Evolutionary conservation across 2,888 invertebrate species (phyloP).

Genomic region (Troglohyphantes excavatus): DNA sequence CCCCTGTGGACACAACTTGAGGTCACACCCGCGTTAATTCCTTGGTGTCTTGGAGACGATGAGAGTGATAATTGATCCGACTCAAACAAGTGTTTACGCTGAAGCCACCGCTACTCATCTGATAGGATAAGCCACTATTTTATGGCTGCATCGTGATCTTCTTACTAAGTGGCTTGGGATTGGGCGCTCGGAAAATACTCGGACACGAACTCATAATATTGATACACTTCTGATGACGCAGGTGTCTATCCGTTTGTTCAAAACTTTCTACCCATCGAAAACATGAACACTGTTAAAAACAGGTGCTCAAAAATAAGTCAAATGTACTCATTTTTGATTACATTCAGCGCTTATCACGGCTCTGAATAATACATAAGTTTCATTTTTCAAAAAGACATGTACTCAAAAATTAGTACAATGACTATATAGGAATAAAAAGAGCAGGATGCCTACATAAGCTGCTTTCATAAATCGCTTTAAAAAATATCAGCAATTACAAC

Average conservation of each 20-base stretch:
- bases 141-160: slow-evolving; percentile 22
- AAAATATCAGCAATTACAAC: too few relatives aligned
- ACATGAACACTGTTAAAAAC: too few relatives aligned
- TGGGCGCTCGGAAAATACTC: slow-evolving; percentile 10
- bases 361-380: too few relatives aligned
- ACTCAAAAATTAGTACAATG: too few relatives aligned
- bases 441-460: too few relatives aligned
- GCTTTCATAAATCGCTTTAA: too few relatives aligned
- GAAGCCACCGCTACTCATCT: not conserved
- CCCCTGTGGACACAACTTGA: not conserved
- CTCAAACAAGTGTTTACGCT: slow-evolving; percentile 36
- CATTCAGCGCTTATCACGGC: too few relatives aligned
- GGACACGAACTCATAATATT: slow-evolving; percentile 50
- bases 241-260: slow-evolving; percentile 5
- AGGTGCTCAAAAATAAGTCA: too few relatives aligned
- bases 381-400: too few relatives aligned
- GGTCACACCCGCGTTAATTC: not conserved
- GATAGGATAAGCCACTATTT: slow-evolving; percentile 7
- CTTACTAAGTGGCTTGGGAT: not conserved
- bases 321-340: too few relatives aligned
- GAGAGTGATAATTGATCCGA: slow-evolving; percentile 26
- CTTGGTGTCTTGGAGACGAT: not conserved
- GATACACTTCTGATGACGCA: slow-evolving; percentile 19
- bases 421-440: too few relatives aligned
- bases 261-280: not conserved